Conservation (phyloP, 2,888 invertebrate species). For the Yponomeuta sedellus region DNA sequence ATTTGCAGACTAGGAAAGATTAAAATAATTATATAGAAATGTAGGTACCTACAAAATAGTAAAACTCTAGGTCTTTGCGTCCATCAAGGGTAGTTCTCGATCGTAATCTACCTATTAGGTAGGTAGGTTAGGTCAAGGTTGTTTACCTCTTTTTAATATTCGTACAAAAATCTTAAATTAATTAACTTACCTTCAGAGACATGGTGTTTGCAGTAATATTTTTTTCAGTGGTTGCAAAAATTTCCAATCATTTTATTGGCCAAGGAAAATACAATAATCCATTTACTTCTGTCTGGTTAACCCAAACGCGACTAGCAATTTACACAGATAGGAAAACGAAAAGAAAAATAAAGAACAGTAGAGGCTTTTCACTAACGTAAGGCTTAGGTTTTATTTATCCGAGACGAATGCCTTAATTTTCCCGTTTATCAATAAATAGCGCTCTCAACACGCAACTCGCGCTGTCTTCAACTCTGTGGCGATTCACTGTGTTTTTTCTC, state of each 20-base stretch:
- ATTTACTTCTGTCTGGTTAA: not conserved
- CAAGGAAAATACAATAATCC: conserved; percentile 16
- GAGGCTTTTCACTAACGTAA: not conserved
- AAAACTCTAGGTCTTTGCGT: no score
- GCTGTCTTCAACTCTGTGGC: not conserved
- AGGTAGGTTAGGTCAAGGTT: not conserved
- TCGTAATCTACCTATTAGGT: not conserved
- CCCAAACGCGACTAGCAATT: not conserved
- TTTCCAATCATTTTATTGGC: conserved; percentile 33
- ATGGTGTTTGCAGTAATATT: conserved; percentile 32
- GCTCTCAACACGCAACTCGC: conserved; percentile 13
- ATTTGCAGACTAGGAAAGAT: no score
- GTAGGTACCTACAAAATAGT: no score
- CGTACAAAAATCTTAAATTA: not conserved
- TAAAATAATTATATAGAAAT: no score
- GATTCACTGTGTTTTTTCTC: conserved; percentile 23
- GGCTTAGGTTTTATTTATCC: conserved; percentile 6
- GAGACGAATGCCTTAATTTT: not conserved
- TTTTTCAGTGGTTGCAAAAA: not conserved
- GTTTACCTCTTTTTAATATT: not conserved
- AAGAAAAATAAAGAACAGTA: not conserved
- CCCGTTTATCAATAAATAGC: conserved; percentile 26
- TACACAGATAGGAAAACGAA: not conserved
- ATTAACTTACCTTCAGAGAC: conserved; percentile 55
- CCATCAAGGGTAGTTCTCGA: no score